Percentiles rank a stretch among this genome's conserved stretches.
phyloP scores from a whole-genome alignment of 2,797 vertebrate species.

The Pyrocephalus nanus region DNA sequence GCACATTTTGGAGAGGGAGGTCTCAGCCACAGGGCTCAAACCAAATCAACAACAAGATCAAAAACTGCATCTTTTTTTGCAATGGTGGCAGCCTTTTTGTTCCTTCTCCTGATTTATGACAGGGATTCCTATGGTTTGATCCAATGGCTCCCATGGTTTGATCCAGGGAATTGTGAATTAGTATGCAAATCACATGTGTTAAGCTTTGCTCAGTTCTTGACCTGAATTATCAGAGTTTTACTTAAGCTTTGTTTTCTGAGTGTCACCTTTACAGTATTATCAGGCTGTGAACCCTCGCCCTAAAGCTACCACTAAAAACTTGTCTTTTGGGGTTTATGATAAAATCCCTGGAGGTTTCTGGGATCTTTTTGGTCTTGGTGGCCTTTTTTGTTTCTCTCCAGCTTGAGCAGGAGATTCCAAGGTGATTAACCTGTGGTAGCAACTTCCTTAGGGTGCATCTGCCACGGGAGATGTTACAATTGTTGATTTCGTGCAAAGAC shows the following conservation, averaged over 20 bases:
- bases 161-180: neutral
- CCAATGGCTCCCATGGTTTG: neutral
- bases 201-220: neutral
- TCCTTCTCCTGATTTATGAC: neutral
- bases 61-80: neutral
- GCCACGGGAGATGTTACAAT: neutral
- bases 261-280: neutral
- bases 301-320: slow-evolving; percentile 50
- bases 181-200: neutral
- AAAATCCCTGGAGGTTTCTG: slow-evolving; percentile 13
- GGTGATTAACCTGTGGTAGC: neutral
- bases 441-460: neutral
- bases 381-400: slow-evolving; percentile 65
- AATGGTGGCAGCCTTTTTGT: neutral
- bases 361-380: slow-evolving; percentile 78
- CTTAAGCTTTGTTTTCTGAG: neutral
- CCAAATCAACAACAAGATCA: neutral
- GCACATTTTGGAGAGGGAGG: neutral
- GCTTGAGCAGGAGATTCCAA: neutral
- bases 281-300: neutral
- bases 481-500: neutral
- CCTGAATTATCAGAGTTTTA: neutral
- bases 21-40: neutral
- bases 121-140: neutral
- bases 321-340: slow-evolving; percentile 72